These are phyloP conservation scores for Sipunculus nudus DNA, from an alignment of 2,888 invertebrate species.

Conservation along the genomic window DNA sequence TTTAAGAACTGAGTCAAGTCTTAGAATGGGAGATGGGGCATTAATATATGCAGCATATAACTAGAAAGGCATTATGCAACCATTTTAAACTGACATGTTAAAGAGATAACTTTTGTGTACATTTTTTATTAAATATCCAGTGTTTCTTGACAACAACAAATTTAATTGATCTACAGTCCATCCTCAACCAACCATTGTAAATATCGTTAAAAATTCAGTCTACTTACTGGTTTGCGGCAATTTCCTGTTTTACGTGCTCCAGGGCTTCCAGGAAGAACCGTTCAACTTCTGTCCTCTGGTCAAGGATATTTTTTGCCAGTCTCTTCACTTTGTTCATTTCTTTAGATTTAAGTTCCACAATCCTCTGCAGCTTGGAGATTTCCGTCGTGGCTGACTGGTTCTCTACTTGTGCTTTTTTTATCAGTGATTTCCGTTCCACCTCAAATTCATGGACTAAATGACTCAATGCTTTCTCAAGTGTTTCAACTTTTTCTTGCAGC, in stretches of 20 bases:
- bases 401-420: slow-evolving; percentile 48
- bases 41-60: no score
- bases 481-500: slow-evolving; percentile 59
- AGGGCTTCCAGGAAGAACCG: slow-evolving; percentile 64
- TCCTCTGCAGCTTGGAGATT: slow-evolving; percentile 60
- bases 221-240: slow-evolving; percentile 61
- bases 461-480: slow-evolving; percentile 61
- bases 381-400: slow-evolving; percentile 58
- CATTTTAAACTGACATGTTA: no score
- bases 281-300: slow-evolving; percentile 65
- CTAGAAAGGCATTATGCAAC: no score
- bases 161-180: no score
- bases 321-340: slow-evolving; percentile 65
- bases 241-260: slow-evolving; percentile 62
- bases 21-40: no score
- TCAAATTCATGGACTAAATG: slow-evolving; percentile 64
- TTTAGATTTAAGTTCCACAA: slow-evolving; percentile 62
- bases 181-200: no score
- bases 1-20: no score
- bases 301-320: slow-evolving; percentile 64
- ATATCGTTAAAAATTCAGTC: no score
- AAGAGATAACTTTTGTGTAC: no score
- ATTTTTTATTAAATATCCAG: no score
- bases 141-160: no score
- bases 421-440: slow-evolving; percentile 48